Evolutionary conservation across 2,888 invertebrate genomes (phyloP).

Genomic region (Tenthredo notha): DNA sequence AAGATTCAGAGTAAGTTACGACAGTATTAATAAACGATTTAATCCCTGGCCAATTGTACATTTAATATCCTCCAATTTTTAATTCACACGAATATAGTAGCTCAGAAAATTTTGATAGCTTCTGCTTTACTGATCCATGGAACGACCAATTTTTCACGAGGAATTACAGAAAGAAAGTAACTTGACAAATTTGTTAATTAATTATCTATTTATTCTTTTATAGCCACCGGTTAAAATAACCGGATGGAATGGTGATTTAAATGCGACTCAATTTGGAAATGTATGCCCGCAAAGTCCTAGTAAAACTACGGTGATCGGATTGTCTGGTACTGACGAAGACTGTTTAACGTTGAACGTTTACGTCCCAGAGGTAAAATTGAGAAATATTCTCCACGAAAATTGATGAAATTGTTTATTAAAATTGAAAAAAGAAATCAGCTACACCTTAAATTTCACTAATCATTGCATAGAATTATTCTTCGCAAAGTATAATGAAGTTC

Average conservation of each 20-base stretch:
- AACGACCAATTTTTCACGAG: not conserved
- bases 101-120: not conserved
- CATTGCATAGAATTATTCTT: not conserved
- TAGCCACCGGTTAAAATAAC: constrained; percentile 74
- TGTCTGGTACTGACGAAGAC: constrained; percentile 74
- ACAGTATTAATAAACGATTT: not conserved
- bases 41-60: not conserved
- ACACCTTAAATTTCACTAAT: not conserved
- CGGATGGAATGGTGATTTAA: constrained; percentile 73
- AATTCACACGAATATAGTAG: no score
- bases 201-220: not conserved
- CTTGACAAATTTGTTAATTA: not conserved
- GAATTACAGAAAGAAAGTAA: not conserved
- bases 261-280: constrained; percentile 72
- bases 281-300: constrained; percentile 73
- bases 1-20: constrained; percentile 31
- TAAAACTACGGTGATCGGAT: constrained; percentile 55
- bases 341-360: constrained; percentile 74
- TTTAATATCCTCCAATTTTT: no score
- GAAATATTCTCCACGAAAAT: not conserved
- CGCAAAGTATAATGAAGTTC: not conserved
- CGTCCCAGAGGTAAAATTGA: constrained; percentile 63
- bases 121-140: not conserved
- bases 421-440: not conserved
- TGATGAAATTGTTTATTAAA: not conserved